Percentiles rank a stretch among this genome's conserved stretches.
These are phyloP conservation scores for Podilymbus podiceps DNA, from an alignment of 2,113 vertebrate genomes.

Conservation along the genomic window DNA sequence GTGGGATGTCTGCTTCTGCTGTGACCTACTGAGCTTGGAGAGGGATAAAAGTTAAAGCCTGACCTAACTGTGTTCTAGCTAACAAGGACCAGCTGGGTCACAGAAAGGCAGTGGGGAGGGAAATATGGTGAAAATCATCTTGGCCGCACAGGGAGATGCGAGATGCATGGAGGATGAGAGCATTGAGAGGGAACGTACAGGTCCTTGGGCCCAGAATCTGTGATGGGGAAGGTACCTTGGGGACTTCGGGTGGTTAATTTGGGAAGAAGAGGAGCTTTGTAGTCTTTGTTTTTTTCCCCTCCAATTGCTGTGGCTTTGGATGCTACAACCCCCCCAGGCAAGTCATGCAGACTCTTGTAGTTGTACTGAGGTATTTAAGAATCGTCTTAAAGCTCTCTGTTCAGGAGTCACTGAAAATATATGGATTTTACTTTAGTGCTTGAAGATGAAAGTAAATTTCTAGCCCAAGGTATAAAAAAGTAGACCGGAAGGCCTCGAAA, in stretches of 20 bases:
- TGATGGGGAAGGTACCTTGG: neutral
- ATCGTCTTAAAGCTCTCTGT: neutral
- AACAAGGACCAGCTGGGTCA: slow-evolving; percentile 5
- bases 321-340: neutral
- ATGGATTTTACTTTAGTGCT: neutral
- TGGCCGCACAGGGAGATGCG: neutral
- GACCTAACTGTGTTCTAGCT: slow-evolving; percentile 7
- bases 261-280: neutral
- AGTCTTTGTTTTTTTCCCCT: no score
- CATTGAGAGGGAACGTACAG: neutral
- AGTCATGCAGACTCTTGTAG: neutral
- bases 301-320: neutral
- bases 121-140: neutral
- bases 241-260: neutral
- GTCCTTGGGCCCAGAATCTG: neutral
- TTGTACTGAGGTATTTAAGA: neutral
- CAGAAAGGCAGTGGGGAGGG: neutral
- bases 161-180: neutral
- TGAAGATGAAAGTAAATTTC: neutral
- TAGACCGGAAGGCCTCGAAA: neutral
- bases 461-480: neutral
- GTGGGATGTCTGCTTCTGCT: neutral
- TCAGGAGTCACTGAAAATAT: neutral
- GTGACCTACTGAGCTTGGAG: slow-evolving; percentile 30
- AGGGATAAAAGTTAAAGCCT: slow-evolving; percentile 11